Percentiles rank a stretch among this genome's conserved stretches.
Conservation (phyloP, 2,797 vertebrate species). For the Iguana delicatissima region DNA sequence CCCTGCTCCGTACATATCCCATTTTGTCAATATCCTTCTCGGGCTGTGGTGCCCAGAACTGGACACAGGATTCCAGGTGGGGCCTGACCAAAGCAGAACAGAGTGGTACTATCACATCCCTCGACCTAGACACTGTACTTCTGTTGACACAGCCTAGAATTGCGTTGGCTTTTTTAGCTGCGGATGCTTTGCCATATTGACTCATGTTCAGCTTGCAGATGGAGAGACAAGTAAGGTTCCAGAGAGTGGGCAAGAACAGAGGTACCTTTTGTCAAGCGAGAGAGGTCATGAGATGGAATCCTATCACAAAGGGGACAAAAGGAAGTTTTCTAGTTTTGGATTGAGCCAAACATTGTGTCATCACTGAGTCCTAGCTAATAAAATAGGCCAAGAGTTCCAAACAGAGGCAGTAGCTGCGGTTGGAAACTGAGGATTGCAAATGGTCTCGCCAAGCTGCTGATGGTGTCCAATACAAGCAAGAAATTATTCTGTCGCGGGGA, state of each 20-base stretch:
- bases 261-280: neutral
- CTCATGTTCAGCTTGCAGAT: no score
- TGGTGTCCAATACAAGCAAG: constrained; percentile 26
- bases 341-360: neutral
- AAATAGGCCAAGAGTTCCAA: fast-evolving
- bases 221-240: neutral
- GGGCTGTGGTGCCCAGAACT: no score
- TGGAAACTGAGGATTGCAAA: neutral
- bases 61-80: no score
- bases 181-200: no score
- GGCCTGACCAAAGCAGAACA: no score
- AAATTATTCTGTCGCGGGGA: constrained; percentile 59
- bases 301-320: fast-evolving
- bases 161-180: no score
- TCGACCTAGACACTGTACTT: no score
- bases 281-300: neutral
- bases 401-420: constrained; percentile 1
- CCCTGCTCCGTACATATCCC: no score
- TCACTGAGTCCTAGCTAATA: fast-evolving
- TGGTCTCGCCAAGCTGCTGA: neutral
- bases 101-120: no score
- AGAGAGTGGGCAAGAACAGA: neutral
- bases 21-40: no score
- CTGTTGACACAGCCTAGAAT: no score
- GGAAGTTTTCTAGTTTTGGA: neutral